A percentile compares a stretch with the other conserved stretches of the same genome.
Evolutionary conservation across 2,797 vertebrate species (phyloP).

Genomic region (Chloroceryle inda): DNA sequence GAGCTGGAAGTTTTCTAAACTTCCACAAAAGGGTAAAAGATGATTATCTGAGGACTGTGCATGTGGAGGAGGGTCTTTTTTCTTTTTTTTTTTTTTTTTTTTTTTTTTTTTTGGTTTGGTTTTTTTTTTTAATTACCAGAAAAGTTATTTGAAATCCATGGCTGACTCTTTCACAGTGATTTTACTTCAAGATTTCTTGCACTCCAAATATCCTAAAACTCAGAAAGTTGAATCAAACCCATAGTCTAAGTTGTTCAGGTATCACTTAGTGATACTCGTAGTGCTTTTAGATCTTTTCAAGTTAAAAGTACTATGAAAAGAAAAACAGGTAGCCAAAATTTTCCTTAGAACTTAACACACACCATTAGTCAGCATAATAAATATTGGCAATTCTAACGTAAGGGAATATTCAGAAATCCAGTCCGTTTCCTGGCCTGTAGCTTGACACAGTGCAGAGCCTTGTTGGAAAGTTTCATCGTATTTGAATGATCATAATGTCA

Average conservation of each 20-base stretch:
- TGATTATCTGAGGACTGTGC: accelerated
- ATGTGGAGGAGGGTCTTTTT: accelerated
- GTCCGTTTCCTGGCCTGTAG: not conserved
- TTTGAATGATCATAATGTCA: conserved; percentile 14
- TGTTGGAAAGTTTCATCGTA: not conserved
- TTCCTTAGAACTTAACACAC: not conserved
- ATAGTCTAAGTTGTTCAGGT: not conserved
- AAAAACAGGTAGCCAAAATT: not conserved
- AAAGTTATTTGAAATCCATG: not conserved
- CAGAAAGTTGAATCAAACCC: not conserved
- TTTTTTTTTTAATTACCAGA: not conserved
- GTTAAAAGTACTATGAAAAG: not conserved
- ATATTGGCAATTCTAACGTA: not conserved
- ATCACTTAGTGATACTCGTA: not conserved
- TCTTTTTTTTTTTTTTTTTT: no score
- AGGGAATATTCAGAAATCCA: not conserved
- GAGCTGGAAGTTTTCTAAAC: not conserved
- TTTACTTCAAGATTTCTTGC: not conserved
- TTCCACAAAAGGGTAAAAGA: not conserved
- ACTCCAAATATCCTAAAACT: not conserved
- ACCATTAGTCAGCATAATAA: not conserved
- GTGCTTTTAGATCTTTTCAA: not conserved
- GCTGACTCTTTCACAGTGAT: not conserved
- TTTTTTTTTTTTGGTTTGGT: not conserved
- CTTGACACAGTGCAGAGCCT: conserved; percentile 11